A percentile compares a stretch with the other conserved stretches of the same genome.
phyloP scores from a whole-genome alignment of 2,888 invertebrate genomes.

The Harmothoe impar region DNA sequence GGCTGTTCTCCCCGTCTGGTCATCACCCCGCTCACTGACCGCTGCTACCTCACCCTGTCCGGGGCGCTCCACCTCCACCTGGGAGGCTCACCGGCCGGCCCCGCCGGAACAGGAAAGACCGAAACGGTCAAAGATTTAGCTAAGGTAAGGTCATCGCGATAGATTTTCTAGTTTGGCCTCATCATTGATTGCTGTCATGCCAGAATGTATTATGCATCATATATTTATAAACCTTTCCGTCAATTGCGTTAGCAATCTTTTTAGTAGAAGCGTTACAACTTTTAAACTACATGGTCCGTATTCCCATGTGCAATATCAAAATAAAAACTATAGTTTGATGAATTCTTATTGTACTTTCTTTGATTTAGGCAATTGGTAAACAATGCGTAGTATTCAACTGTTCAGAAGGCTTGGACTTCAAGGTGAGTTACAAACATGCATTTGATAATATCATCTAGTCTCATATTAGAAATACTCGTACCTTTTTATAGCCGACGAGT shows the following conservation, averaged over 20 bases:
- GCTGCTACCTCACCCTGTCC: slow-evolving; percentile 82
- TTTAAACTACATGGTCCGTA: too few relatives aligned
- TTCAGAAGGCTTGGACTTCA: slow-evolving; percentile 83
- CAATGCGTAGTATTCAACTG: slow-evolving; percentile 84
- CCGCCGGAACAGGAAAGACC: slow-evolving; percentile 83
- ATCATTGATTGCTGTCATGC: neutral
- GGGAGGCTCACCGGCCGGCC: slow-evolving; percentile 83
- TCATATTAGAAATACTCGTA: too few relatives aligned
- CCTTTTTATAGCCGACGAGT: too few relatives aligned
- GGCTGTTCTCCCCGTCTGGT: slow-evolving; percentile 83
- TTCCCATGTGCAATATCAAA: too few relatives aligned
- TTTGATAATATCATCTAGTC: neutral
- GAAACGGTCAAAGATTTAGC: slow-evolving; percentile 84
- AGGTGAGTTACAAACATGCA: slow-evolving; percentile 69
- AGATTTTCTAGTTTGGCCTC: neutral
- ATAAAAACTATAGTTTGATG: too few relatives aligned
- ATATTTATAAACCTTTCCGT: too few relatives aligned
- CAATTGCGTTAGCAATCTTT: too few relatives aligned
- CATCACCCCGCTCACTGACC: slow-evolving; percentile 82
- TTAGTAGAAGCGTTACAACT: too few relatives aligned
- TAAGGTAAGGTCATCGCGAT: slow-evolving; percentile 74
- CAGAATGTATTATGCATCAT: neutral
- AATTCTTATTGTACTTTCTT: neutral
- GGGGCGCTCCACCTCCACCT: slow-evolving; percentile 82
- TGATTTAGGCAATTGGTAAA: slow-evolving; percentile 81